Base-by-base conservation (phyloP, 2,113 vertebrate species). In the Megaceryle maxima region DNA sequence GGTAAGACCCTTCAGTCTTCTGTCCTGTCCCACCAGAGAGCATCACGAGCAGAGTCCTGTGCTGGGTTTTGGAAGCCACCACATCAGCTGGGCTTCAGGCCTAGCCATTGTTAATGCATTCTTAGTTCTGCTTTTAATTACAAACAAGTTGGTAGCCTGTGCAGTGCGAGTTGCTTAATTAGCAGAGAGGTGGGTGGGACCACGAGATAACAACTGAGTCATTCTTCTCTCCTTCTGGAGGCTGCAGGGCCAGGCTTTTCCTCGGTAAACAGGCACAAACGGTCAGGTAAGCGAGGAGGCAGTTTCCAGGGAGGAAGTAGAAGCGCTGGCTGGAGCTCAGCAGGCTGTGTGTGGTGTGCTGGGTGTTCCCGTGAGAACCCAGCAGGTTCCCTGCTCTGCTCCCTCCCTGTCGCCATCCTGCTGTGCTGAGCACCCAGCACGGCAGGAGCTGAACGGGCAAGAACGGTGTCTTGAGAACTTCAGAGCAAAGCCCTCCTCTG, bases 1-100 rank as follows among this genome's bases (percentile, higher is more conserved):
- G 99, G 99, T 99, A 95, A 94, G 98, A 68, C 13, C 56, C 56
- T 3, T 3, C 3, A 13, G 3, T 14, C 39, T 0, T 1, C 25
- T 0, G 0, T 0, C 0, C 1, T 1, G 1, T 44, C 57, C 64
- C 73, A 1, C 15, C 55, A 0, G 72, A 0, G 60, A 5, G 21
- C 2, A 0, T 0, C 1, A 1, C 46, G 53, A 66, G 74, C 51
- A 35, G 29, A 0, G 5, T 17, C 10, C n/a, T 5, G 56, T 0
- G 10, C 0, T 13, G 25, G 60, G 26, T 7, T 18, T n/a, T 63
- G 81, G 81, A 28, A 60, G 13, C 7, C 35, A 9, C 35, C 20
- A 0, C 21, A 0, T 11, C 3, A 1, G 1, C 0, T 67, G 72
- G 75, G 82, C 50, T 35, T 60, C 0, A 6, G 74, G 67, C 26